Evolutionary conservation across 2,113 vertebrate species (phyloP).

Genomic region (Oceanodroma tethys): DNA sequence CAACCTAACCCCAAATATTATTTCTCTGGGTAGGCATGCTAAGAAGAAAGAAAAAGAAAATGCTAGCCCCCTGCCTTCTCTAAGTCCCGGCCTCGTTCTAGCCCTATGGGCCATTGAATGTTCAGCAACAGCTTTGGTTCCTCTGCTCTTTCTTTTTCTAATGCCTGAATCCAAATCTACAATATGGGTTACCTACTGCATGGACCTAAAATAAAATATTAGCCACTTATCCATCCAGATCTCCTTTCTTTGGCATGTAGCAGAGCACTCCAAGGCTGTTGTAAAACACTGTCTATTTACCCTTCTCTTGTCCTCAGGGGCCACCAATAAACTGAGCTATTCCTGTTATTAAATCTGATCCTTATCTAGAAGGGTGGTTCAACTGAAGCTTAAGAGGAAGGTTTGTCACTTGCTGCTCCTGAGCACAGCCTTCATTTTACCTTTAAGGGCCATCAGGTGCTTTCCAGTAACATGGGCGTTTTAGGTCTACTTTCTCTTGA

Average conservation of each 20-base stretch:
- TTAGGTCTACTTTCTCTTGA: neutral
- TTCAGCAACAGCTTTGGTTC: neutral
- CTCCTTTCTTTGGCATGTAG: neutral
- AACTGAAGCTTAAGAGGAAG: neutral
- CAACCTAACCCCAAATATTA: neutral
- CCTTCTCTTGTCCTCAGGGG: neutral
- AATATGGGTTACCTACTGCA: neutral
- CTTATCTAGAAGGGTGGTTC: neutral
- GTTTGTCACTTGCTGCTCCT: neutral
- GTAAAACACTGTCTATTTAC: neutral
- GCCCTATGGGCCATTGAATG: too few species aligned
- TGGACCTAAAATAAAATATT: neutral
- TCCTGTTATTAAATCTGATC: neutral
- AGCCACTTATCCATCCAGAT: neutral
- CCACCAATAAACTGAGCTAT: neutral
- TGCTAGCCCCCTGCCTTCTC: neutral
- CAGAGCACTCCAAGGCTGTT: neutral
- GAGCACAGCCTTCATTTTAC: neutral
- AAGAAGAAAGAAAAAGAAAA: neutral
- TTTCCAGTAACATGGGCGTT: neutral
- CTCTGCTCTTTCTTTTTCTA: neutral
- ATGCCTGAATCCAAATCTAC: neutral
- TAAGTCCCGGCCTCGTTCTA: neutral
- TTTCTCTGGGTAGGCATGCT: neutral
- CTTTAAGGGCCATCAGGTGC: neutral